Percentiles rank a stretch among this genome's conserved stretches.
These are phyloP conservation scores for Pseudopodoces humilis DNA, from an alignment of 2,113 vertebrate species.

Conservation along the genomic window DNA sequence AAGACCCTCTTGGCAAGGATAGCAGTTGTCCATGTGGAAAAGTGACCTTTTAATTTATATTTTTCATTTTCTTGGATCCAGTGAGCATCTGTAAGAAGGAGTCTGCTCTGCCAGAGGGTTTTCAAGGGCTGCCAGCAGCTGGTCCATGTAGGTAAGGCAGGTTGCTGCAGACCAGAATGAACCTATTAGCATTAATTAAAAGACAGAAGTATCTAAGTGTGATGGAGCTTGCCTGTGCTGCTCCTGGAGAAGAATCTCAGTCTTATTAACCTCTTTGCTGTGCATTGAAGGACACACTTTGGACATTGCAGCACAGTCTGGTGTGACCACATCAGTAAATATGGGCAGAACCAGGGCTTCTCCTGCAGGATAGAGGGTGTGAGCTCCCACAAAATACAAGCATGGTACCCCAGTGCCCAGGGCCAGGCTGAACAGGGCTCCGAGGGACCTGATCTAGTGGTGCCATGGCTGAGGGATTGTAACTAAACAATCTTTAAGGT, in stretches of 20 bases:
- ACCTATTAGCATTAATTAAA: neutral
- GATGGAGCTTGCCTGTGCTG: neutral
- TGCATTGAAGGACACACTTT: neutral
- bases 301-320: neutral
- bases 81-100: neutral
- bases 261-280: neutral
- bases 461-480: neutral
- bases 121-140: neutral
- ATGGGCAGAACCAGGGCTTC: neutral
- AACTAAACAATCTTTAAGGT: neutral
- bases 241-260: neutral
- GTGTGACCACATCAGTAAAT: neutral
- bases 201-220: neutral
- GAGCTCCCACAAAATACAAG: neutral
- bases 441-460: neutral
- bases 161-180: neutral
- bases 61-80: neutral
- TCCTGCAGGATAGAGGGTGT: neutral
- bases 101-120: neutral
- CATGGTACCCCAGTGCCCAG: neutral
- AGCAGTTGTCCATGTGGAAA: neutral
- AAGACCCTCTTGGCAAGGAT: neutral
- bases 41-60: neutral
- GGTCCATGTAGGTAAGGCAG: neutral
- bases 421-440: neutral